phyloP scores from a whole-genome alignment of 2,797 vertebrate genomes.

The Hemibagrus guttatus region DNA sequence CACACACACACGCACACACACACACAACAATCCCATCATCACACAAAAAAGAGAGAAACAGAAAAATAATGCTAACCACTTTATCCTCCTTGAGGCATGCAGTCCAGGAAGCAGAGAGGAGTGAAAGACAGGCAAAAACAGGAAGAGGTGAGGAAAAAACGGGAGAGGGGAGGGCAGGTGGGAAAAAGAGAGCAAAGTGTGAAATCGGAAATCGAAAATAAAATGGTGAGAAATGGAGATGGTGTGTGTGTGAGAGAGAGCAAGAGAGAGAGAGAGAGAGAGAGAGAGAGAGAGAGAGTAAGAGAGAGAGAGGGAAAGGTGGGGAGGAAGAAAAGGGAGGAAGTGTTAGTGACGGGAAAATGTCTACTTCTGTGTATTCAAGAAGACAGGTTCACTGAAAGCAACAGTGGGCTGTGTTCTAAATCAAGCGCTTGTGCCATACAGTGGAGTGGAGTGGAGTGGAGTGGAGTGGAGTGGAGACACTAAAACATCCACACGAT shows the following conservation, averaged over 20 bases:
- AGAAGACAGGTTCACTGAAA: constrained; percentile 35
- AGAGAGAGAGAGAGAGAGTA: constrained; percentile 6
- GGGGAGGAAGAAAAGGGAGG: constrained; percentile 26
- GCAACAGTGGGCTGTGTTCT: constrained; percentile 12
- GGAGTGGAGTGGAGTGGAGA: not conserved
- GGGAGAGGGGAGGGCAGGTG: not conserved
- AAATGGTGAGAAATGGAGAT: constrained; percentile 49
- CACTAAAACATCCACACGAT: not conserved
- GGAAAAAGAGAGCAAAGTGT: constrained; percentile 22
- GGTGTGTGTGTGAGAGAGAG: constrained; percentile 30
- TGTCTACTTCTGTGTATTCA: constrained; percentile 20
- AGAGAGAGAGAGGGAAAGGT: not conserved
- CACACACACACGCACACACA: not conserved
- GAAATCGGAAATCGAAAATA: constrained; percentile 55
- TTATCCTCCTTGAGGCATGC: constrained; percentile 99
- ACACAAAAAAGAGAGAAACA: constrained; percentile 48
- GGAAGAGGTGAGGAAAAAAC: constrained; percentile 10
- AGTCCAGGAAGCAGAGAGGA: constrained; percentile 93
- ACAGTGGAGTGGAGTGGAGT: not conserved
- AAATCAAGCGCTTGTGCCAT: constrained; percentile 14
- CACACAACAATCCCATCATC: constrained; percentile 60
- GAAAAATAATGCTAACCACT: constrained; percentile 94
- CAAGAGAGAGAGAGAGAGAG: no score
- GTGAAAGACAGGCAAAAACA: constrained; percentile 72
- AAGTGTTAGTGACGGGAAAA: constrained; percentile 51